Evolutionary conservation across 2,888 invertebrate species (phyloP), one percentile per base, ranked within the genome.

Genomic region (Pherbina coryleti): DNA sequence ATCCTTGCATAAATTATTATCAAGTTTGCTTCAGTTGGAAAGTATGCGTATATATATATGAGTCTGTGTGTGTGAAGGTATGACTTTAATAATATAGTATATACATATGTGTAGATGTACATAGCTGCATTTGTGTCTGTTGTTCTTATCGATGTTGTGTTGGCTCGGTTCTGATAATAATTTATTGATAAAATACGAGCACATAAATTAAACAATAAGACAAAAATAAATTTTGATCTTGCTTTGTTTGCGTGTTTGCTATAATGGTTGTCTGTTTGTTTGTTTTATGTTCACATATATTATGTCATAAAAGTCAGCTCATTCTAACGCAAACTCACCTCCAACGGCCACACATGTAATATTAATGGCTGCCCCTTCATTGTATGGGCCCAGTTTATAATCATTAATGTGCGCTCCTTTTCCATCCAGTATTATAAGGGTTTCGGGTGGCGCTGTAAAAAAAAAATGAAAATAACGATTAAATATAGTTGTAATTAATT

Each of bases 301-400:
- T 19, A 2, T 55, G 44, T 14, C 44, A 44, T 44, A 44, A 44
- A 44, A 44, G 44, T 44, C 44, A 44, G 44, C 44, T 44, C 44
- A 44, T 44, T 44, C 44, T 37, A 37, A 37, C 8, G 19, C 17
- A 28, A 19, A 78, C 92, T 92, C 92, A 96, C 96, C 96, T 91
- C 96, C 96, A 84, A 93, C 93, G 79, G 95, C 94, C 83, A 96
- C 95, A 90, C 97, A 97, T 83, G 95, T 94, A 82, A 97, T 94
- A 87, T 94, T 93, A 80, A 96, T 92, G 51, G 94, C 93, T 78
- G 95, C 93, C 69, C 96, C 96, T 88, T 96, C 94, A 89, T 94
- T 95, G 91, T 95, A 97, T 11, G 96, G 96, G 9, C 96, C 96
- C 80, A 96, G 92, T 81, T 93, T 93, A 84, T 95, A 93, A 86